Base-by-base conservation (phyloP, 2,888 invertebrate species). In the Drosophila conformis region DNA sequence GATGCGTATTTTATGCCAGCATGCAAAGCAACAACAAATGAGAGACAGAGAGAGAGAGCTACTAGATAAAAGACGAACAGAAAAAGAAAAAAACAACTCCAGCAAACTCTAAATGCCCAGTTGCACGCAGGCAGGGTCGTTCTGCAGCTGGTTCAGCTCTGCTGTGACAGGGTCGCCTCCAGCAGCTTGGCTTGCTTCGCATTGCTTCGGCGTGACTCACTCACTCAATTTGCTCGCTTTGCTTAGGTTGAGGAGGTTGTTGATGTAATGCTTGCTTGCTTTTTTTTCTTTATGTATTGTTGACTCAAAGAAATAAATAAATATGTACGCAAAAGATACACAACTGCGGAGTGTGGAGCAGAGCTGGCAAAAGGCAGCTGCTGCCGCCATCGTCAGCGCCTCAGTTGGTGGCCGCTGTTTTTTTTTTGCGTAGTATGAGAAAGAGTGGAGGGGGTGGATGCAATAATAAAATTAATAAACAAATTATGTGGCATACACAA, bases 391-490 rank as follows among this genome's bases (percentile, higher is more conserved):
- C 74, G 58, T 64, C 74, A 69, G 40, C 60, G 72, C 60, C 73
- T 80, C 78, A 80, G 78, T 80, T 78, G 78, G 78, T 80, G 80
- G 80, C 73, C 80, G 60, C 65, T 69, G 69, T 74, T 74, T 69
- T 67, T 71, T 74, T 71, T 63, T 38, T 10, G 40, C 42, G 25
- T 33, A 54, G 27, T 54, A 15, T 2, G 35, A 11, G 25, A 11
- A 42, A 42, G 42, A 21, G 25, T 25, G 7, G 15, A 8, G 25
- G 42, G 29, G 49, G 42, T 49, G 54, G 15, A 1, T 15, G 58
- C 59, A 48, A 66, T 53, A 69, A 74, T 65, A 35, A 48, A 80
- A 80, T 80, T 78, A 80, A 80, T 80, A 78, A 78, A 78, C 78
- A 80, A 78, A 78, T 78, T 72, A 80, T 78, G 65, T 67, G 53